Evolutionary conservation across 2,113 vertebrate species (phyloP), one percentile per base, ranked within the genome.

Genomic region (Mus pahari): DNA sequence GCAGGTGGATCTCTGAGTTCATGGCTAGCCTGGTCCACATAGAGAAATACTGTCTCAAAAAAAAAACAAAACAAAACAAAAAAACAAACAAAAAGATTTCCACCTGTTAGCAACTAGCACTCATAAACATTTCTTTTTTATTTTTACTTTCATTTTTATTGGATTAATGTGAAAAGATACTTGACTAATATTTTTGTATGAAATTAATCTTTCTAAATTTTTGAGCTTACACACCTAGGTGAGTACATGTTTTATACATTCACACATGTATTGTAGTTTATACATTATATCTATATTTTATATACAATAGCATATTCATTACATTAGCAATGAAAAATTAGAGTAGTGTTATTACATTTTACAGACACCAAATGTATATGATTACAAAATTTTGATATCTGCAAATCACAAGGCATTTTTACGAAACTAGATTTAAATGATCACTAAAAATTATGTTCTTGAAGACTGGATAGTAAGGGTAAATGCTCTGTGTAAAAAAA

Each of bases 131-230:
- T 94, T 92, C 92, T 64, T 90, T 62, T 74, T 78, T 75, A n/a
- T 86, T 88, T 97, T 88, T 26, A 93, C 48, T 92, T 94, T 87
- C 75, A 53, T 10, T 95, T 96, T 84, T 92, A 71, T 86, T 94
- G 26, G 12, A 94, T 88, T 96, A 89, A 95, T 92, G 7, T 95
- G 70, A 95, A 96, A 96, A 95, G 17, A 79, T 84, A 93, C 78
- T 94, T 92, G 39, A 87, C 60, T 62, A 48, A 91, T 64, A 94
- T 91, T 93, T 91, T 86, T 75, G 89, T 62, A 89, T 48, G 81
- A 91, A 93, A 88, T 64, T 75, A 90, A 5, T 73, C 24, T 90
- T 92, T 60, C 87, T 75, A 28, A 66, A 68, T 45, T 88, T 92
- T 96, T 97, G 31, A 89, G 53, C 45, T 89, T 58, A 93, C n/a